Base-by-base conservation (phyloP, 2,888 invertebrate genomes). In the Hymenopus coronatus region DNA sequence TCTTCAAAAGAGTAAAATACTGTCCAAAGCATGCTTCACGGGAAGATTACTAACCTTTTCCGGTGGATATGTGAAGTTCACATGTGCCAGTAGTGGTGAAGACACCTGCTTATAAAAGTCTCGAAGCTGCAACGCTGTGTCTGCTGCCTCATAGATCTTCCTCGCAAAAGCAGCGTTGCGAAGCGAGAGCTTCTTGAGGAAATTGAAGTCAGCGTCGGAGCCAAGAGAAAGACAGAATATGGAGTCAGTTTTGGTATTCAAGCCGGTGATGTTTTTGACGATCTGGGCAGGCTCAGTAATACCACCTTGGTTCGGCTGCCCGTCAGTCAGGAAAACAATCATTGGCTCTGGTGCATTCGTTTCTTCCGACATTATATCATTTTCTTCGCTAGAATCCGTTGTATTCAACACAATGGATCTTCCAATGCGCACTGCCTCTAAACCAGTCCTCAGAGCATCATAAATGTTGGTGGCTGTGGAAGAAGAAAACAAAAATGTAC, bases 151-250 rank as follows among this genome's bases (percentile, higher is more conserved):
- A 93, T 96, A 96, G 91, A 97, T 96, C 92, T 95, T 95, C 6
- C 96, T 93, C 91, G 96, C 95, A 92, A 96, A 96, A 3, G 96
- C 97, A 46, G 94, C 94, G 93, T 96, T 96, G 90, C 95, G 94
- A 28, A 95, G 93, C 0, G 96, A 95, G 85, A 97, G 92, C 92
- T 95, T 95, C 91, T 95, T 95, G 30, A 97, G 93, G 92, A 97
- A 96, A 40, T 94, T 93, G 91, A 95, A 94, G 92, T 96, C 96
- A 0, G 96, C 96, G 89, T 95, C 95, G 89, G 94, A 94, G 1
- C 97, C 97, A 91, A 97, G 96, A n/a, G 96, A 96, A 83, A 97
- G 93, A 0, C 95, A 95, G 92, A 95, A 96, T 89, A 97, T 94
- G 8, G 95, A 93, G 28, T 94, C 93, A 90, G 25, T 14, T 14